Conservation (phyloP, 1,140 invertebrate genomes). For the Drosophila ironensis region DNA sequence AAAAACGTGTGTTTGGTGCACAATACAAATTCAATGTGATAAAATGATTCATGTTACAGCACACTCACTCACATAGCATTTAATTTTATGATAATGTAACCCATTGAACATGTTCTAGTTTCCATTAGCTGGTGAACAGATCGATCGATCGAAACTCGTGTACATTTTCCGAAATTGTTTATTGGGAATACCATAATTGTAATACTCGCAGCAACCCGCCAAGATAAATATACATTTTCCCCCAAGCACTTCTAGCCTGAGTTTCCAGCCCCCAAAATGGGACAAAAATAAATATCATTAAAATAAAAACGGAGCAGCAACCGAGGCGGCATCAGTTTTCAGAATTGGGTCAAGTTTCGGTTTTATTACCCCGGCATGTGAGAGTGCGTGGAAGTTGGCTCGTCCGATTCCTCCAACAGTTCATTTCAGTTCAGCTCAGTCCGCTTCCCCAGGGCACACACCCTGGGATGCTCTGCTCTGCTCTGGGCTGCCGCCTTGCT, state of each 20-base stretch:
- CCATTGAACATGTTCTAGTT: conserved; percentile 3
- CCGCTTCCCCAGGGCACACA: conserved; percentile 52
- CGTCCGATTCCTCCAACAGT: conserved; percentile 4
- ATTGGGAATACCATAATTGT: conserved; percentile 37
- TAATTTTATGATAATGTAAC: not conserved
- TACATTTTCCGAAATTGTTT: conserved; percentile 49
- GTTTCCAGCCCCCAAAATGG: conserved; percentile 21
- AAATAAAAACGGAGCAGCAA: conserved; percentile 19
- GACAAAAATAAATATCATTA: conserved; percentile 20
- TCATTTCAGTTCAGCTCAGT: too few relatives aligned
- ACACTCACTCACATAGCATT: conserved; percentile 1
- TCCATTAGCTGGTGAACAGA: too few relatives aligned
- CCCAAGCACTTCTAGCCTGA: conserved; percentile 33
- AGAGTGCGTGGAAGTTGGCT: conserved; percentile 14
- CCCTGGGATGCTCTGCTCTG: conserved; percentile 45
- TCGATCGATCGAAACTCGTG: conserved; percentile 18
- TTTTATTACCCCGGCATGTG: conserved; percentile 60
- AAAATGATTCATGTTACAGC: too few relatives aligned
- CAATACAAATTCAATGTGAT: too few relatives aligned
- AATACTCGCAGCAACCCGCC: conserved; percentile 6
- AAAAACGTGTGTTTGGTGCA: not conserved
- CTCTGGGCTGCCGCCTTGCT: too few relatives aligned
- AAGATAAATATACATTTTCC: conserved; percentile 26
- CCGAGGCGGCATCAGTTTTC: conserved; percentile 45
- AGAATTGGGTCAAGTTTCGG: conserved; percentile 77